Evolutionary conservation across 2,888 invertebrate genomes (phyloP).

Genomic region (Chromoteleia sp.): DNA sequence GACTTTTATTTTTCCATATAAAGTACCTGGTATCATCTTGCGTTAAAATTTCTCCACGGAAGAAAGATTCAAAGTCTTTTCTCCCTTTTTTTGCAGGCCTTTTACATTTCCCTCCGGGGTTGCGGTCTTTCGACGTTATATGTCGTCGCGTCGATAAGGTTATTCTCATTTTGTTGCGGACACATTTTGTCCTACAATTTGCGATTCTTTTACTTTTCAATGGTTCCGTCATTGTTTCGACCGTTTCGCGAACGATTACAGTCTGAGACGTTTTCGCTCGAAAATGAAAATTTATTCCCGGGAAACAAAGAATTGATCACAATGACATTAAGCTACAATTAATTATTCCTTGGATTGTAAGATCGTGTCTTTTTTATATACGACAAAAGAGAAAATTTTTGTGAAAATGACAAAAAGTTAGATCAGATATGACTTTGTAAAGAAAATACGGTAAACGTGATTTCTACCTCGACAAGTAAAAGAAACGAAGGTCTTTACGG

Average conservation of each 20-base stretch:
- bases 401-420: slow-evolving; percentile 6
- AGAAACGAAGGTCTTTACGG: slow-evolving; percentile 22
- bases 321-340: slow-evolving; percentile 11
- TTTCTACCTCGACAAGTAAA: slow-evolving; percentile 23
- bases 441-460: slow-evolving; percentile 26
- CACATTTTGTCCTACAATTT: slow-evolving; percentile 34
- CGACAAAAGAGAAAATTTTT: slow-evolving; percentile 5
- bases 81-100: slow-evolving; percentile 43
- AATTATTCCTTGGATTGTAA: slow-evolving; percentile 8
- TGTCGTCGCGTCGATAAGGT: slow-evolving; percentile 60
- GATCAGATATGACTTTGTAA: slow-evolving; percentile 27
- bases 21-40: slow-evolving; percentile 58
- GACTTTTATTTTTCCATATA: slow-evolving; percentile 50
- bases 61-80: slow-evolving; percentile 54
- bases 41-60: slow-evolving; percentile 57
- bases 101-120: slow-evolving; percentile 65
- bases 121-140: slow-evolving; percentile 63
- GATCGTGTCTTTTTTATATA: slow-evolving; percentile 8
- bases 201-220: slow-evolving; percentile 10
- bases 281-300: slow-evolving; percentile 5
- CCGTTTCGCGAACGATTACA: background rate
- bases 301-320: background rate
- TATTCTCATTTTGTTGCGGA: slow-evolving; percentile 52
- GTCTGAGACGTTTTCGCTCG: background rate
- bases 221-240: slow-evolving; percentile 18